Evolutionary conservation across 2,797 vertebrate species (phyloP), one percentile per base, ranked within the genome.

Genomic region (Microhierax caerulescens): DNA sequence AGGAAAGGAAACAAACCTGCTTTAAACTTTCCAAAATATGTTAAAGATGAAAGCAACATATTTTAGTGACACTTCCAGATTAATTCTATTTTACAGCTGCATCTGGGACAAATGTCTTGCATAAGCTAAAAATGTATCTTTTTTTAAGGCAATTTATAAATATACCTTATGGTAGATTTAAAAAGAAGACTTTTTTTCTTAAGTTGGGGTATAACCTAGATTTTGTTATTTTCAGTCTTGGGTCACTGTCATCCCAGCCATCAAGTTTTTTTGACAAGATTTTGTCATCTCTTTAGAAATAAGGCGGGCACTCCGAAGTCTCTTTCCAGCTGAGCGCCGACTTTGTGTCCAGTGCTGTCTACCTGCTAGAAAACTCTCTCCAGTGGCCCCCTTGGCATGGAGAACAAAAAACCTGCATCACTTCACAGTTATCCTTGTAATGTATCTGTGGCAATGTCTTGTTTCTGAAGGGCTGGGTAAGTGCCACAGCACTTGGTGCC

Each of bases 391-490:
- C 18, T 67, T 61, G 48, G 19, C 64, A 65, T 2, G 17, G 28
- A 80, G 43, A n/a, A 28, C n/a, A 67, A 6, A 5, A 5, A 47
- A 41, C 11, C 6, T 64, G 53, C 39, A 53, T 16, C 25, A 5
- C 28, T 34, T 54, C 4, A 1, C 16, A 23, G 18, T 79, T 45
- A 16, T 23, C 45, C 10, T n/a, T n/a, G 5, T 24, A 28, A 10
- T 0, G 3, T 7, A 10, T 20, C 18, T 27, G 4, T 15, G 57
- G 17, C 15, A 23, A 9, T 39, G 19, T 2, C 65, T 37, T 9
- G 23, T 11, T 76, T 41, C 47, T 24, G 8, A 27, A 53, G 67
- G 39, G 36, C 16, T 45, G 36, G 34, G 4, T 0, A 8, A 17
- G 43, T 64, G 41, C 17, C 63, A 25, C 10, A 51, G n/a, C 48